Base-by-base conservation (phyloP, 1,140 invertebrate genomes). In the Lepidostoma basale region DNA sequence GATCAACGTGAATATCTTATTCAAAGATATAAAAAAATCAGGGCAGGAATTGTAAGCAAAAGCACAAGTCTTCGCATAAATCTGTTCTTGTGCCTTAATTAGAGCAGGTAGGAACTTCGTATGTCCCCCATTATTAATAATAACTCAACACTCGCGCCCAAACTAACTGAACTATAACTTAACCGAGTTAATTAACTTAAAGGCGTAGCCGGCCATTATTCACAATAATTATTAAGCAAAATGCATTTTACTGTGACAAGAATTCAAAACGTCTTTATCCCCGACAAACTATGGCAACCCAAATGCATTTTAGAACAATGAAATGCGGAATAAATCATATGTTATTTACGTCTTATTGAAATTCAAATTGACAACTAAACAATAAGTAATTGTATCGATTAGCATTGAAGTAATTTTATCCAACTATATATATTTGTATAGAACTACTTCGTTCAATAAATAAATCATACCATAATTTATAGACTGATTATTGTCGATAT, bases 301-400 rank as follows among this genome's bases (percentile, higher is more conserved):
- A 56, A 44, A 67, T 70, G 42, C 69, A 70, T 67, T 44, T 33
- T 14, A 20, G 28, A 67, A 70, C 69, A 70, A 70, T 70, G 49
- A 20, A 44, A 70, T 18, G 59, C 28, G 36, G 9, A 1, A 2
- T 40, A n/a, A n/a, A n/a, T n/a, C n/a, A n/a, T n/a, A n/a, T n/a
- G n/a, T n/a, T n/a, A n/a, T n/a, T n/a, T n/a, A n/a, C n/a, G n/a
- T n/a, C n/a, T 42, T 14, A 25, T 54, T 56, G 33, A 36, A 49
- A 56, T 66, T 66, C 26, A 45, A 66, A 66, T 66, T n/a, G 30
- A 18, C 26, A 26, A 54, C 49, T 23, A 66, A 66, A n/a, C n/a
- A n/a, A n/a, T n/a, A n/a, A n/a, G n/a, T n/a, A n/a, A 66, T 66
- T 66, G 16, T 14, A 3, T 33, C 45, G 44, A 63, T 63, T 63